Percentiles rank a stretch among this genome's conserved stretches.
These are phyloP conservation scores for Tetragnatha versicolor DNA, from an alignment of 1,140 invertebrate species.

Conservation along the genomic window DNA sequence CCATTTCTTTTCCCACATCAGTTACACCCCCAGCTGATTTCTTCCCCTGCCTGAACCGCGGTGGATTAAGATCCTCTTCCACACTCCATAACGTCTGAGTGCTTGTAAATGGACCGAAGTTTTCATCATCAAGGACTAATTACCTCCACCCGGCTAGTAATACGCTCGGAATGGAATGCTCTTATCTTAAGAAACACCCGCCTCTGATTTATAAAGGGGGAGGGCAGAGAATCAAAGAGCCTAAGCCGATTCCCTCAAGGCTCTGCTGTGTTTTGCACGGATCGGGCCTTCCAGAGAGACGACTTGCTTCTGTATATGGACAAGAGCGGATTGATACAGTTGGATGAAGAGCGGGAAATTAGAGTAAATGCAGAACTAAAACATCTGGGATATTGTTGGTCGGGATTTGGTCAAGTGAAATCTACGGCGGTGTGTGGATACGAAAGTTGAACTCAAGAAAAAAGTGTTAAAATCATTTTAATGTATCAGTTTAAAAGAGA, in stretches of 20 bases:
- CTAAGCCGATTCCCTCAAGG: constrained; percentile 14
- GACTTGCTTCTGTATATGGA: too few species aligned
- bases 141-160: background rate
- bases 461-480: too few species aligned
- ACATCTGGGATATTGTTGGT: too few species aligned
- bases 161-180: background rate
- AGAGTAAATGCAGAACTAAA: too few species aligned
- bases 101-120: constrained; percentile 20
- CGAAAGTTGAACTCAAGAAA: too few species aligned
- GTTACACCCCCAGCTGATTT: background rate
- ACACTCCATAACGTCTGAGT: background rate
- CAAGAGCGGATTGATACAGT: too few species aligned
- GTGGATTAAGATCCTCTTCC: background rate
- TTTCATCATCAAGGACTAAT: background rate
- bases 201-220: constrained; percentile 7
- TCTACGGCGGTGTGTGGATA: too few species aligned
- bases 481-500: too few species aligned
- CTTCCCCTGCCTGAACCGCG: background rate
- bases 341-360: too few species aligned
- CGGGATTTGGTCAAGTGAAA: too few species aligned
- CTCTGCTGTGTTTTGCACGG: background rate
- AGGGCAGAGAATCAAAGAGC: background rate
- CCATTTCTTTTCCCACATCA: background rate
- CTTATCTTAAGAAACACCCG: constrained; percentile 24
- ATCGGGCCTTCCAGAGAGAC: constrained; percentile 4